These are phyloP conservation scores for Sarcophaga caerulescens DNA, from an alignment of 2,888 invertebrate species.

Conservation along the genomic window DNA sequence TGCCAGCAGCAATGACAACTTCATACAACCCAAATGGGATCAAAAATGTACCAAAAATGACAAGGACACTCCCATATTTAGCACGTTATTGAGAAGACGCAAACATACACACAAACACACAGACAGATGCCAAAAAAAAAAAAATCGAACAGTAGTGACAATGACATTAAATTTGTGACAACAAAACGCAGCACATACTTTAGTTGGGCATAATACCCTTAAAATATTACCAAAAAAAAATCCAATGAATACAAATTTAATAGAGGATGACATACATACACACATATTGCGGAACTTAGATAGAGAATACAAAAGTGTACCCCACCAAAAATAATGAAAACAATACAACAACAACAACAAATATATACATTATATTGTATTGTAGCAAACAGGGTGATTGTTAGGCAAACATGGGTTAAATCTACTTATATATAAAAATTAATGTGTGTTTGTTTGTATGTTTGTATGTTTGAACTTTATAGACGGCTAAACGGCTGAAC, in stretches of 20 bases:
- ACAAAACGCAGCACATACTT: neutral
- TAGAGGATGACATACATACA: constrained; percentile 42
- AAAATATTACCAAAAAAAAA: constrained; percentile 39
- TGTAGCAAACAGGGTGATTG: constrained; percentile 55
- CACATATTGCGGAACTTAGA: neutral
- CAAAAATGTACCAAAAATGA: constrained; percentile 67
- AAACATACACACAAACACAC: constrained; percentile 3
- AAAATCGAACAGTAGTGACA: constrained; percentile 4
- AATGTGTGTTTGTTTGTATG: no score
- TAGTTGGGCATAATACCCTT: neutral
- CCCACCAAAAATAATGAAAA: neutral
- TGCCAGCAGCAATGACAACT: constrained; percentile 41
- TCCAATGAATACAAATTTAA: constrained; percentile 67
- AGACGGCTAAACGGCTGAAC: no score
- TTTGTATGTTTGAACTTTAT: no score
- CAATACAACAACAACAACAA: constrained; percentile 17
- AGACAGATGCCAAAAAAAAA: neutral
- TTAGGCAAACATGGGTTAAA: constrained; percentile 65
- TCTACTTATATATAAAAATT: no score
- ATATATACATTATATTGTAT: neutral
- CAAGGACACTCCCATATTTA: constrained; percentile 77
- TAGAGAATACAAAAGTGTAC: neutral
- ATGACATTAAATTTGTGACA: constrained; percentile 34
- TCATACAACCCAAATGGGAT: constrained; percentile 51
- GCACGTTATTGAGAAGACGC: constrained; percentile 23